phyloP scores from a whole-genome alignment of 1,140 invertebrate genomes.

The Drosophila arawakana region DNA sequence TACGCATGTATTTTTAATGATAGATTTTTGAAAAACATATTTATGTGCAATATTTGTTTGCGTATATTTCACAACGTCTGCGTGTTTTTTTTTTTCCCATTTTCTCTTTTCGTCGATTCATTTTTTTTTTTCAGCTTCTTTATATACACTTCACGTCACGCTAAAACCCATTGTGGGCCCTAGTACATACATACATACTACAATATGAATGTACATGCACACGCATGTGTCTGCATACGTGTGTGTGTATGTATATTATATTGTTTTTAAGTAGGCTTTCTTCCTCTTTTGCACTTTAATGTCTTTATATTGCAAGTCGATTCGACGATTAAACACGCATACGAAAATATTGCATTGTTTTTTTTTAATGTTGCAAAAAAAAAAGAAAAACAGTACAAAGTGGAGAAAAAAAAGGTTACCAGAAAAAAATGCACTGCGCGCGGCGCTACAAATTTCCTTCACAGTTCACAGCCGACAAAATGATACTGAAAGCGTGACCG shows the following conservation, averaged over 20 bases:
- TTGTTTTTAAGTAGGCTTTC: slow-evolving; percentile 41
- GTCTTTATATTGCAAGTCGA: slow-evolving; percentile 46
- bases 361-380: slow-evolving; percentile 39
- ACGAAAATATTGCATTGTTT: slow-evolving; percentile 43
- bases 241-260: slow-evolving; percentile 66
- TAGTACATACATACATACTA: slow-evolving; percentile 38
- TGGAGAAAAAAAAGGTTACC: slow-evolving; percentile 71
- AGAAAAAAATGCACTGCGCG: slow-evolving; percentile 80
- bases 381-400: slow-evolving; percentile 45
- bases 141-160: slow-evolving; percentile 77
- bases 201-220: slow-evolving; percentile 47
- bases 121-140: slow-evolving; percentile 54
- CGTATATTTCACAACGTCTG: slow-evolving; percentile 71
- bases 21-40: slow-evolving; percentile 34
- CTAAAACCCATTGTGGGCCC: slow-evolving; percentile 64
- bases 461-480: slow-evolving; percentile 66
- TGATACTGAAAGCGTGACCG: slow-evolving; percentile 50
- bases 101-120: slow-evolving; percentile 65
- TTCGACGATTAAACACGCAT: slow-evolving; percentile 23
- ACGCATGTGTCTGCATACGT: slow-evolving; percentile 57
- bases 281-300: slow-evolving; percentile 44
- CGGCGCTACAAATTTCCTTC: slow-evolving; percentile 66
- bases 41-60: slow-evolving; percentile 54
- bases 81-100: slow-evolving; percentile 53
- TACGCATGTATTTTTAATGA: slow-evolving; percentile 55